Evolutionary conservation across 1,140 invertebrate species (phyloP), one percentile per base, ranked within the genome.

Genomic region (Magallana angulata): DNA sequence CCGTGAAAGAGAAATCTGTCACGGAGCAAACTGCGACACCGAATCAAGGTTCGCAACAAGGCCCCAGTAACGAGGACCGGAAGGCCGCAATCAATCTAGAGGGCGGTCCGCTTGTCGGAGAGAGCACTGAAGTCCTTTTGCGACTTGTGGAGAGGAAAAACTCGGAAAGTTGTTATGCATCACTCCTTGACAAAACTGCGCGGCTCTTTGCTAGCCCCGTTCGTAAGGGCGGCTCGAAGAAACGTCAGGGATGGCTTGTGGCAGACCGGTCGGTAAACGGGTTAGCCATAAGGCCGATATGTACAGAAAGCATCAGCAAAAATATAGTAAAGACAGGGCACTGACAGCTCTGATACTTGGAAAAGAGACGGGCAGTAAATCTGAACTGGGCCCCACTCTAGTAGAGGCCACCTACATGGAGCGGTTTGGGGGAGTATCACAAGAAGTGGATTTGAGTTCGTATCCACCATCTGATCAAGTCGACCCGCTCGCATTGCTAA

Each of bases 381-480:
- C 85, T 57, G 9, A 36, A 3, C 8, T 86, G 2, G 56, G 84
- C 7, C 83, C 84, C 6, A 24, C 68, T 11, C 57, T 62, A 0
- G 83, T 88, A 36, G 7, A 82, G 1, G 57, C 58, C 9, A 80
- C 68, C 56, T 87, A 87, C 57, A 11, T 14, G 7, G 82, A 7
- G n/a, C 36, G 88, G 16, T 89, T 89, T 57, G 85, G 88, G 0
- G 88, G 76, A 16, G 18, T 24, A 1, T 85, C 83, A 6, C 82
- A 89, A 16, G 36, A 68, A 12, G 88, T 89, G 0, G 82, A 90
- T 80, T 86, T 89, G 5, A 57, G n/a, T 84, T 5, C 4, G 8
- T 89, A 83, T 80, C 84, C 81, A 56, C 1, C 1, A 12, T 36
- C 88, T 7, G 6, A 64, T 5, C 80, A 18, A 8, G 89, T 64